Percentiles rank a stretch among this genome's conserved stretches.
phyloP scores from a whole-genome alignment of 2,113 vertebrate genomes.

The zebrafish (Danio rerio) region GRCz12tu NC_133193.1:45753001-45753500 shows the following conservation, averaged over 20 bases:
- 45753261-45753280: neutral
- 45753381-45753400: constrained; percentile 10
- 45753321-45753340: constrained; percentile 6
- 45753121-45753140: too few relatives aligned
- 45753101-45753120: too few relatives aligned
- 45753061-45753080: too few relatives aligned
- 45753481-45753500: neutral
- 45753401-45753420: constrained; percentile 1
- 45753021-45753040: too few relatives aligned
- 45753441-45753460: neutral
- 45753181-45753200: neutral
- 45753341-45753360: neutral
- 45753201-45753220: neutral
- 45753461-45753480: neutral
- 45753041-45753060: too few relatives aligned
- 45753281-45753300: neutral
- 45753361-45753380: constrained; percentile 10
- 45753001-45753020: too few relatives aligned
- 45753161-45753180: neutral
- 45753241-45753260: neutral
- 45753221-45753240: neutral
- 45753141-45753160: neutral
- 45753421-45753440: neutral
- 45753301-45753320: neutral
- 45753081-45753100: too few relatives aligned